These are phyloP conservation scores for Calidris pugnax DNA, from an alignment of 2,113 vertebrate genomes.

Conservation along the genomic window DNA sequence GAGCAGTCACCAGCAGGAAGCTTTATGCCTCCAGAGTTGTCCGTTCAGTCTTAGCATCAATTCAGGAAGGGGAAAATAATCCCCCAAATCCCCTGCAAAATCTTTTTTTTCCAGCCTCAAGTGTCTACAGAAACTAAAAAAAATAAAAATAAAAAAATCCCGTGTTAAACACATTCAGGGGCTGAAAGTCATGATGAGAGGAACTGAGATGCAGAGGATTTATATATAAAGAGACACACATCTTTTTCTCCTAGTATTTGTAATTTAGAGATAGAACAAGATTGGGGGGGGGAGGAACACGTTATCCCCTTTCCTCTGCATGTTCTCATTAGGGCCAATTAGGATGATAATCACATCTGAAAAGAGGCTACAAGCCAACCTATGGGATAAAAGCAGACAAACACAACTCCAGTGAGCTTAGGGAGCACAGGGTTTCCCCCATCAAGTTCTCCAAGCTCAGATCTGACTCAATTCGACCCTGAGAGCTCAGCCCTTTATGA, in stretches of 20 bases:
- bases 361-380: constrained; percentile 18
- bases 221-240: not conserved
- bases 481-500: not conserved
- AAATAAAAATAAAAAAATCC: not conserved
- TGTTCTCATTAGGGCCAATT: constrained; percentile 35
- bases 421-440: not conserved
- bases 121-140: not conserved
- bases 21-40: not conserved
- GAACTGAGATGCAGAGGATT: not conserved
- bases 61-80: not conserved
- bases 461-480: not conserved
- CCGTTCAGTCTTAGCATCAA: not conserved
- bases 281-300: not conserved
- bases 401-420: not conserved
- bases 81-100: not conserved
- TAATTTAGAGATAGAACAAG: not conserved
- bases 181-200: not conserved
- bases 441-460: not conserved
- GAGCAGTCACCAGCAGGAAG: not conserved
- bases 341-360: constrained; percentile 24
- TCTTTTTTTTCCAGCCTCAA: not conserved
- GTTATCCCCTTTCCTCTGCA: not conserved
- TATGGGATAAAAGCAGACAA: constrained; percentile 22
- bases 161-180: not conserved
- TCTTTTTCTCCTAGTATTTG: not conserved